Evolutionary conservation across 2,797 vertebrate genomes (phyloP).

Genomic region (Acanthurus leucopareius): DNA sequence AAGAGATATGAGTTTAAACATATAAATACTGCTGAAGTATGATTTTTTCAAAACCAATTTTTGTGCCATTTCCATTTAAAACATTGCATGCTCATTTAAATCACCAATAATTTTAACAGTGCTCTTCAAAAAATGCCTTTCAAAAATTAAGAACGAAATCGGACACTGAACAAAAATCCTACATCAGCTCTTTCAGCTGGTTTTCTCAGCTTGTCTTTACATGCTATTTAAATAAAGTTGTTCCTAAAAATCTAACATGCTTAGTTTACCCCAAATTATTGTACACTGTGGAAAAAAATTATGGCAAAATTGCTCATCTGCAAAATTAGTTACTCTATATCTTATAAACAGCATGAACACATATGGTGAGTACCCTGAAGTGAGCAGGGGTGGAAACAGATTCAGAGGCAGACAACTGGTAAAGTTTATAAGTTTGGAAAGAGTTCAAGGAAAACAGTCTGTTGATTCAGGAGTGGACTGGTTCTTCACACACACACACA

Average conservation of each 20-base stretch:
- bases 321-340: background rate
- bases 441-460: background rate
- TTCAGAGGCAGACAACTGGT: no score
- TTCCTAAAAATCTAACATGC: no score
- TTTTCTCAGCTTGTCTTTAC: no score
- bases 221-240: no score
- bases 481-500: slow-evolving; percentile 3
- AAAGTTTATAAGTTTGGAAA: background rate
- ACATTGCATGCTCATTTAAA: background rate
- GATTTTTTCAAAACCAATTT: background rate
- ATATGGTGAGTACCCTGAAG: no score
- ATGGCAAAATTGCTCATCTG: background rate
- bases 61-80: background rate
- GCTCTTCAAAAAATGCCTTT: no score
- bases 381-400: no score
- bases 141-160: no score
- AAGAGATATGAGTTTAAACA: background rate
- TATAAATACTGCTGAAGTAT: background rate
- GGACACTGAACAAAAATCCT: no score
- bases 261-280: no score
- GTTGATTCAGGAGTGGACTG: background rate
- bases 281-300: background rate
- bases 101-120: no score
- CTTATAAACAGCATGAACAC: background rate
- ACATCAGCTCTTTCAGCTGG: no score